Conservation (phyloP, 1,140 invertebrate genomes). For the Drosophila sp. region DNA sequence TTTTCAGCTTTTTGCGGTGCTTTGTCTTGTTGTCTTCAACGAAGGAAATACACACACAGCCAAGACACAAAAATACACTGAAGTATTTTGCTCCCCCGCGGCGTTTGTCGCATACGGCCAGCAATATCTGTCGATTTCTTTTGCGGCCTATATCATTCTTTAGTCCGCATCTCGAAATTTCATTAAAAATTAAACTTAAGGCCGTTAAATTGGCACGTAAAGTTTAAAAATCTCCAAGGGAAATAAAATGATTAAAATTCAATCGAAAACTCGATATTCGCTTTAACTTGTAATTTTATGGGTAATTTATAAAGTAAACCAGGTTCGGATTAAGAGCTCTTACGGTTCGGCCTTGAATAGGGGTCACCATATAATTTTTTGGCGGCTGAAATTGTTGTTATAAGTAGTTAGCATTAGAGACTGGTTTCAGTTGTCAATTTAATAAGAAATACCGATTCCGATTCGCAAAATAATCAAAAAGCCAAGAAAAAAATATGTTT, state of each 20-base stretch:
- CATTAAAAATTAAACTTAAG: conserved; percentile 57
- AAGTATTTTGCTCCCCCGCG: conserved; percentile 44
- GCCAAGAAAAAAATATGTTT: no score
- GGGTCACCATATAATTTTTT: no score
- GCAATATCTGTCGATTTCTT: conserved; percentile 43
- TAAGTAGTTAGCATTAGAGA: no score
- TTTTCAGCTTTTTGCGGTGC: conserved; percentile 38
- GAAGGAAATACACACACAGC: conserved; percentile 15
- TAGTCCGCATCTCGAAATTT: conserved; percentile 34
- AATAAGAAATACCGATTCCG: no score
- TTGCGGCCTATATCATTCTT: conserved; percentile 45
- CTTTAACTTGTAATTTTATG: conserved; percentile 1
- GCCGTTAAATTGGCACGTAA: conserved; percentile 60
- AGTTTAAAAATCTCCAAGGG: conserved; percentile 6
- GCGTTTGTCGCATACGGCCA: conserved; percentile 62
- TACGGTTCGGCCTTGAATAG: background rate
- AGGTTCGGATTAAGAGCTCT: background rate
- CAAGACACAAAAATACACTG: conserved; percentile 21
- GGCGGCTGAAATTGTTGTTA: no score
- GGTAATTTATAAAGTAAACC: conserved; percentile 4
- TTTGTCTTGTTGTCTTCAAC: conserved; percentile 17
- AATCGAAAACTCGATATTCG: conserved; percentile 15
- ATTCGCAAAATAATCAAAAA: no score
- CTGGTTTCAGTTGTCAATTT: no score
- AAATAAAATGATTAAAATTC: conserved; percentile 41